Evolutionary conservation across 2,888 invertebrate genomes (phyloP), one percentile per base, ranked within the genome.

Genomic region (Epistrophe grossulariae): DNA sequence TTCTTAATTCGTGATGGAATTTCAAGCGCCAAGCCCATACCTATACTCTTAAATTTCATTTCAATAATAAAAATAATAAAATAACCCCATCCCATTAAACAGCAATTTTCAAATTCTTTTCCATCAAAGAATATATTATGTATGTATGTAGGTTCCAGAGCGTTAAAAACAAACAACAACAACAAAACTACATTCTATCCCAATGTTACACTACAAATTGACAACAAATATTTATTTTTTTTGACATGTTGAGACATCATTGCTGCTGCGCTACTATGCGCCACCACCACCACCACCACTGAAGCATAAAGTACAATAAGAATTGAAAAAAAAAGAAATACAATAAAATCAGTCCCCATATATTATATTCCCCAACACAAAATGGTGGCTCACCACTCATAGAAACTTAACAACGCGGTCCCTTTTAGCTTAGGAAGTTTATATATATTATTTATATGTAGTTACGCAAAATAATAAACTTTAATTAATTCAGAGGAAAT

Each of bases 401-500:
- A 28, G 43, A 31, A 52, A 43, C 45, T 43, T 45, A 73, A 13
- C 40, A 57, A 57, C 28, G 38, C 64, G 71, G 15, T 62, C 35
- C 55, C 43, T 43, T 59, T 52, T 35, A 45, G 60, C 31, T 78
- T 87, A 72, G 82, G 76, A 87, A 83, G 87, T 82, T 79, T 15
- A 48, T 76, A 79, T 38, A 50, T 70, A 28, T 24, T 35, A 64
- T 74, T 13, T 15, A 6, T 52, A 13, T 13, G 24, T 15, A 11
- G 2, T 11, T 28, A 28, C 19, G 24, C 50, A 11, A 11, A 52
- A 19, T 28, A 85, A 81, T 87, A 82, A 87, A 82, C 76, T 82
- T 87, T 79, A 79, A 87, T 87, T 87, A 82, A 87, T 87, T 87
- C 85, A 82, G 85, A 79, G 85, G 85, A 87, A 87, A 79, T 82